A percentile compares a stretch with the other conserved stretches of the same genome.
Evolutionary conservation across 2,797 vertebrate genomes (phyloP).

Genomic region (Darevskia nairensis): DNA sequence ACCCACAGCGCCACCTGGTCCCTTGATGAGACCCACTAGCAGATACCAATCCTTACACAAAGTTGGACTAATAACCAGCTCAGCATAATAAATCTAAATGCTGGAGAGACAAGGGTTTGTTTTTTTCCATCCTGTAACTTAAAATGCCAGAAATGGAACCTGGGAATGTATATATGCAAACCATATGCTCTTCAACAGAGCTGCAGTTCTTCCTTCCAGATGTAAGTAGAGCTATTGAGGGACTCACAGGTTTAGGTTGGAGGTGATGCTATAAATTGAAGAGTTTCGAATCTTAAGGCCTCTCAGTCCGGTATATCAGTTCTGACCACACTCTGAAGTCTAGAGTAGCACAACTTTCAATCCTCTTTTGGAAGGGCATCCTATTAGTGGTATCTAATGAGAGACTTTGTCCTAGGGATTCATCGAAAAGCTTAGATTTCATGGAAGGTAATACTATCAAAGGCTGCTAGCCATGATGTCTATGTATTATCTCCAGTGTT

Average conservation of each 20-base stretch:
- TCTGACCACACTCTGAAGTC: background rate
- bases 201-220: background rate
- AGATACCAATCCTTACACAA: background rate
- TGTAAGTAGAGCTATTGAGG: background rate
- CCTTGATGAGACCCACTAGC: background rate
- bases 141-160: background rate
- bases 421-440: no score
- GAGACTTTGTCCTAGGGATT: background rate
- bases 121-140: background rate
- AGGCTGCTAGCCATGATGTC: no score
- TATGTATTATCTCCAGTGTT: no score
- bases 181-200: background rate
- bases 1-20: no score
- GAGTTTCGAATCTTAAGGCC: background rate
- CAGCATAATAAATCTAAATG: background rate
- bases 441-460: no score
- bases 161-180: background rate
- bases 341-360: background rate
- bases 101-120: background rate
- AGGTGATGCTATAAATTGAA: background rate
- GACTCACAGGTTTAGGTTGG: background rate
- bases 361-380: background rate
- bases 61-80: background rate
- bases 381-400: background rate
- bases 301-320: background rate